These are phyloP conservation scores for Calliphora vomitoria DNA, from an alignment of 2,888 invertebrate genomes.

Conservation along the genomic window DNA sequence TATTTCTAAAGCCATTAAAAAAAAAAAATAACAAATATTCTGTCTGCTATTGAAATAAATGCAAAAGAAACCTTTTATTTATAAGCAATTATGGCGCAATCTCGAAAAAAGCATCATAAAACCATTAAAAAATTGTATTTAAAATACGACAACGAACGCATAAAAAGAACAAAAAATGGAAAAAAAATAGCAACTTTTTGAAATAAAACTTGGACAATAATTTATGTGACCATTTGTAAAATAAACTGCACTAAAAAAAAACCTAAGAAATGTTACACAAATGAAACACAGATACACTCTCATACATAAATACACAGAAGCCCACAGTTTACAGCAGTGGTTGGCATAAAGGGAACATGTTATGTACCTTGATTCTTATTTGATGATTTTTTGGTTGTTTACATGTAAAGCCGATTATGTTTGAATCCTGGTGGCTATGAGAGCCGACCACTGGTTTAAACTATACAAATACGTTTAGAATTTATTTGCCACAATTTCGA, in stretches of 20 bases:
- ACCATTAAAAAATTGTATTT: neutral
- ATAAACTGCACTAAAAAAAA: slow-evolving; percentile 40
- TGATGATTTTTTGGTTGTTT: no score
- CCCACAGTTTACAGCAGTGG: neutral
- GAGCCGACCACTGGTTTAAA: neutral
- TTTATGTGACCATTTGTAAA: slow-evolving; percentile 59
- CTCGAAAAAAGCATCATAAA: slow-evolving; percentile 22
- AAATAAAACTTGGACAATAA: slow-evolving; percentile 17
- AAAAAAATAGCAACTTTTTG: neutral
- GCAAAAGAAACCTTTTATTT: neutral
- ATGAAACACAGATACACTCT: neutral
- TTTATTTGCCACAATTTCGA: slow-evolving; percentile 28
- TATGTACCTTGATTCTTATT: no score
- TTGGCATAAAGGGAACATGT: no score
- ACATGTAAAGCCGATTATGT: no score
- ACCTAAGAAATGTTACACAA: neutral
- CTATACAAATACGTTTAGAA: neutral
- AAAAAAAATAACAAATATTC: neutral
- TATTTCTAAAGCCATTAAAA: neutral
- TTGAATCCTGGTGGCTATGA: no score
- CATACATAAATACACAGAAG: neutral
- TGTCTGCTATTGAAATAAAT: neutral
- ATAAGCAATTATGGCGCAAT: slow-evolving; percentile 5
- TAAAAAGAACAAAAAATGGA: neutral
- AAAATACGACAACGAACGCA: neutral